A percentile compares a stretch with the other conserved stretches of the same genome.
Conservation (phyloP, 2,113 vertebrate genomes). For the Sinocyclocheilus grahami region DNA sequence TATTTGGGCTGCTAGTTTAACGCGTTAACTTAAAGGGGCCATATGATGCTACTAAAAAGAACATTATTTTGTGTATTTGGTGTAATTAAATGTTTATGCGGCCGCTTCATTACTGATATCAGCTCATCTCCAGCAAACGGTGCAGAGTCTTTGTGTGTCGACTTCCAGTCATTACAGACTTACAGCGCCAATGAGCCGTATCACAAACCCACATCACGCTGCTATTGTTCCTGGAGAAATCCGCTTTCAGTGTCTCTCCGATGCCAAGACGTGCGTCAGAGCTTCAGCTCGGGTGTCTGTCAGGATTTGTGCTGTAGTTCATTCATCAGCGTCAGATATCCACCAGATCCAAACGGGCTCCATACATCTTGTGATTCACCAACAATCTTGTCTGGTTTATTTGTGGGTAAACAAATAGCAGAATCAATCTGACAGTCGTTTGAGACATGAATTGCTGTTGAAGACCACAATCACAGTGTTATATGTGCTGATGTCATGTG, state of each 20-base stretch:
- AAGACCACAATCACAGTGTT: not conserved
- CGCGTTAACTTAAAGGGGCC: too few species aligned
- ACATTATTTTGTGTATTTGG: too few species aligned
- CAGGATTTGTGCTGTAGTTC: slow-evolving; percentile 4
- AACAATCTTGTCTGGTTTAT: slow-evolving; percentile 5
- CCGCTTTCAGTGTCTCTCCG: slow-evolving; percentile 64
- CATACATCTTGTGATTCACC: not conserved
- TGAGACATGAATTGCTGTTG: not conserved
- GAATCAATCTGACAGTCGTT: not conserved
- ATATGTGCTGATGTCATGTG: not conserved
- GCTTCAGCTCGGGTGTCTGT: slow-evolving; percentile 51
- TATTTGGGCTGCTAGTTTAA: too few species aligned
- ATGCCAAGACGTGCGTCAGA: slow-evolving; percentile 46
- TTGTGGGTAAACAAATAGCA: not conserved
- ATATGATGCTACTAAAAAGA: too few species aligned
- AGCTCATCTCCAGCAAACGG: slow-evolving; percentile 62
- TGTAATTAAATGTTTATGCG: too few species aligned
- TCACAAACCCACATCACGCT: slow-evolving; percentile 59
- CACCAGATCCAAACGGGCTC: not conserved
- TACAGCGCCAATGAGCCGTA: not conserved
- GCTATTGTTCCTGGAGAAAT: slow-evolving; percentile 62
- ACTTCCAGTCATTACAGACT: slow-evolving; percentile 46
- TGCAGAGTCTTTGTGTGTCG: slow-evolving; percentile 61
- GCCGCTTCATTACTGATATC: slow-evolving; percentile 69
- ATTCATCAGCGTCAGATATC: slow-evolving; percentile 48